A percentile compares a stretch with the other conserved stretches of the same genome.
phyloP scores from a whole-genome alignment of 2,113 vertebrate species.

The Dromiciops gliroides region DNA sequence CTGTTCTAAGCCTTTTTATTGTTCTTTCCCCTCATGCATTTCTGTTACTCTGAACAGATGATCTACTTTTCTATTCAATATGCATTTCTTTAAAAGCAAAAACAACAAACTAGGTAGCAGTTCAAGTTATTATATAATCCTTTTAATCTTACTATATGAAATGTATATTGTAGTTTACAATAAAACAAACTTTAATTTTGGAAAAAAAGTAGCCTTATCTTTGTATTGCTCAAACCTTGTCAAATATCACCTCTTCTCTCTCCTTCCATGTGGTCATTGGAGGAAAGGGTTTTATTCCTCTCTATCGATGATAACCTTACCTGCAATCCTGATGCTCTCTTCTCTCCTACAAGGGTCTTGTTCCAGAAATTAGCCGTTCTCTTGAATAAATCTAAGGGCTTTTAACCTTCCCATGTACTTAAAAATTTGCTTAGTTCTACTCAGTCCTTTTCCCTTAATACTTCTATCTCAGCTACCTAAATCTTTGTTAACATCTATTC shows the following conservation, averaged over 20 bases:
- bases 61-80: neutral
- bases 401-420: neutral
- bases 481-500: neutral
- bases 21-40: neutral
- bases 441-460: neutral
- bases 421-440: neutral
- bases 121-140: neutral
- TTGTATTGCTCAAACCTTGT: neutral
- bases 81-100: neutral
- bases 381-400: no score
- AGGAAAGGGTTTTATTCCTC: neutral
- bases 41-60: neutral
- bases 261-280: neutral
- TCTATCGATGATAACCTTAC: neutral
- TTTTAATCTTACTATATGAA: neutral
- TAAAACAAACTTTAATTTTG: neutral
- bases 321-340: neutral
- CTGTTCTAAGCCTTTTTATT: neutral
- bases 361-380: no score
- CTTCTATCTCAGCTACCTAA: neutral
- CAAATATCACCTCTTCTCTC: neutral
- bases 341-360: neutral
- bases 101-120: neutral
- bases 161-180: neutral
- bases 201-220: neutral